A percentile compares a stretch with the other conserved stretches of the same genome.
Conservation (phyloP, 2,113 vertebrate species). For the Cyrtonyx montezumae region DNA sequence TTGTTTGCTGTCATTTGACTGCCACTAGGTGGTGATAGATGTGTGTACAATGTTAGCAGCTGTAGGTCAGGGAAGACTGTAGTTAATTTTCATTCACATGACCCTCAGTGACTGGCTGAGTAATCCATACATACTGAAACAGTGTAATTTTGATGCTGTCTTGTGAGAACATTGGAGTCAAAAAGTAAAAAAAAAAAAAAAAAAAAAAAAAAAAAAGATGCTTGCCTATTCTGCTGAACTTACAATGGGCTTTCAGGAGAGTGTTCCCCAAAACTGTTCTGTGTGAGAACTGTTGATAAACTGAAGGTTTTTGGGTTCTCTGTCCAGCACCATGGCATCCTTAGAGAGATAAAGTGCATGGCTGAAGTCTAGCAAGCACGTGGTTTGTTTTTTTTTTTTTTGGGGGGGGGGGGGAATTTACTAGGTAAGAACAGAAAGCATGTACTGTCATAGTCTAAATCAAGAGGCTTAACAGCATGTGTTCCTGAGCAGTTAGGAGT, state of each 20-base stretch:
- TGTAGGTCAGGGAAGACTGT: neutral
- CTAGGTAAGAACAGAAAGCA: neutral
- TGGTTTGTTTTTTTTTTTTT: neutral
- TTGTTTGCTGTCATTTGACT: neutral
- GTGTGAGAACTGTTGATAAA: neutral
- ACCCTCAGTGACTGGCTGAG: neutral
- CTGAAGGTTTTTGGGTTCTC: neutral
- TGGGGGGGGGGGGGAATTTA: neutral
- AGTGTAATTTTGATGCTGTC: neutral
- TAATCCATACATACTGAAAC: neutral
- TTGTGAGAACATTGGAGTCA: neutral
- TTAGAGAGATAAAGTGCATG: neutral
- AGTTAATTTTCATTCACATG: neutral
- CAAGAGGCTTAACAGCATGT: neutral
- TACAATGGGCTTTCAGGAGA: neutral
- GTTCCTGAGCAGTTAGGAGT: neutral
- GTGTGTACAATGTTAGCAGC: slow-evolving; percentile 9
- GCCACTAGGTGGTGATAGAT: slow-evolving; percentile 70
- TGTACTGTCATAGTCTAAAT: neutral
- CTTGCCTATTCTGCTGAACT: neutral
- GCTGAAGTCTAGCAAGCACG: neutral
- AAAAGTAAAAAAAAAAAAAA: too few relatives aligned
- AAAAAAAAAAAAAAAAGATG: neutral
- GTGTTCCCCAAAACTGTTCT: neutral
- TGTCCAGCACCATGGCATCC: neutral